phyloP scores from a whole-genome alignment of 2,888 invertebrate species.

The Andrena camellia region DNA sequence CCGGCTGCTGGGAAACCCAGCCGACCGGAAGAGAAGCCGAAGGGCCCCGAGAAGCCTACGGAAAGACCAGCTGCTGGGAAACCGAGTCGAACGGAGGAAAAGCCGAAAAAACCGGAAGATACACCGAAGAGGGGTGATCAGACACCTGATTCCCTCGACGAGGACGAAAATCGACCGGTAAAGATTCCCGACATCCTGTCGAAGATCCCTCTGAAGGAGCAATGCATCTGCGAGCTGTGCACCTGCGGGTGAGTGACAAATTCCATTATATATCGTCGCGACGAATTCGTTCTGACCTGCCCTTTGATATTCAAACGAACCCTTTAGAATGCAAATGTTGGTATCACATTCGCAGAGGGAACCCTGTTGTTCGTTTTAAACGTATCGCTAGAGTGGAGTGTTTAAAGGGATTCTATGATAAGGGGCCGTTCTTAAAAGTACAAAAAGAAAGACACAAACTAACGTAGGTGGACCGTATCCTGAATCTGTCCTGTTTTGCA shows the following conservation, averaged over 20 bases:
- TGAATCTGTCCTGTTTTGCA: too few species aligned
- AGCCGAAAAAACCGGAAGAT: slow-evolving; percentile 63
- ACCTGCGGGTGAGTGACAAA: slow-evolving; percentile 93
- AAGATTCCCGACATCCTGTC: slow-evolving; percentile 78
- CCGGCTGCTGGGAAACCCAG: slow-evolving; percentile 5
- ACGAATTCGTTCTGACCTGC: neutral
- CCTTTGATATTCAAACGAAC: slow-evolving; percentile 13
- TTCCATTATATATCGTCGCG: neutral
- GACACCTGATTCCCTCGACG: slow-evolving; percentile 76
- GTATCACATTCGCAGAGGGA: neutral
- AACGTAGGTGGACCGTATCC: too few species aligned
- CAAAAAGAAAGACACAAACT: too few species aligned
- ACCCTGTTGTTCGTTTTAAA: slow-evolving; percentile 1
- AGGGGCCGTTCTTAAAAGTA: too few species aligned
- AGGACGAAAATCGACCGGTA: slow-evolving; percentile 55
- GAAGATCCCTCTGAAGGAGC: slow-evolving; percentile 88
- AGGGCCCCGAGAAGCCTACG: slow-evolving; percentile 63
- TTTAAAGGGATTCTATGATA: too few species aligned
- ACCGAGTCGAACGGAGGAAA: slow-evolving; percentile 72
- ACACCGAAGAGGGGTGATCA: slow-evolving; percentile 78
- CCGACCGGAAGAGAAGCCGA: slow-evolving; percentile 17
- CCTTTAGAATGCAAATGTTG: neutral
- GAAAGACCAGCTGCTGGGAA: slow-evolving; percentile 73
- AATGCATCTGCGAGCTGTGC: slow-evolving; percentile 96
- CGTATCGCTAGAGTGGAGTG: slow-evolving; percentile 18